Base-by-base conservation (phyloP, 2,888 invertebrate species). In the Epinotia demarniana region DNA sequence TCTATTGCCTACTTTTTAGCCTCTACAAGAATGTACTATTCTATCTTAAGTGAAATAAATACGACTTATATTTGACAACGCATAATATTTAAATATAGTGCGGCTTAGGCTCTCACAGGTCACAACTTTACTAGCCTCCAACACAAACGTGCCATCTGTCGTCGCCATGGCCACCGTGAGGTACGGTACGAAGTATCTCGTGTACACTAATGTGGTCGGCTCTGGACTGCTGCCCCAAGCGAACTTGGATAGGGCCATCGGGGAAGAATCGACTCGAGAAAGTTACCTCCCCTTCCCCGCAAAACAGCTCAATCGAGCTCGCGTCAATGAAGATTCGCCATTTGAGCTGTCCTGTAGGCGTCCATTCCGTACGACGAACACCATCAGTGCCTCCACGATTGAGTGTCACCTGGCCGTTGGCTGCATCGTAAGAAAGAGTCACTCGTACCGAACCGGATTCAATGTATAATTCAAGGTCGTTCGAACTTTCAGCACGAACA, bases 361-460 rank as follows among this genome's bases (percentile, higher is more conserved):
- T 83, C 89, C 90, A 92, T 9, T 82, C 75, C 0, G 91, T 88
- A 11, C 87, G 85, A 0, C 92, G 86, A 0, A 89, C 71, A 2
- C 87, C 90, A 75, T 92, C 90, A 0, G 82, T 63, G 5, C 90
- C 90, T 39, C 91, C 90, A 3, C 93, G 89, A 46, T 92, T 82
- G 0, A 93, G 83, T 0, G 87, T 85, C 3, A 92, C 83, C 8
- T 70, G 81, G 27, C 86, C 85, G 3, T 78, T 63, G 0, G 39
- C 12, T 18, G 72, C 73, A 77, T 89, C 80, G 53, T 90, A 93
- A 33, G 72, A 83, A 16, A 93, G 81, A 3, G 77, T 78, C 6
- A 92, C 87, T n/a, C 72, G 77, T 18, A 75, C 76, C 8, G 80
- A 81, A 1, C 77, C 67, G 1, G 87, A 84, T 78, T 89, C 86